Evolutionary conservation across 1,140 invertebrate species (phyloP).

Genomic region (Polyergus mexicanus): DNA sequence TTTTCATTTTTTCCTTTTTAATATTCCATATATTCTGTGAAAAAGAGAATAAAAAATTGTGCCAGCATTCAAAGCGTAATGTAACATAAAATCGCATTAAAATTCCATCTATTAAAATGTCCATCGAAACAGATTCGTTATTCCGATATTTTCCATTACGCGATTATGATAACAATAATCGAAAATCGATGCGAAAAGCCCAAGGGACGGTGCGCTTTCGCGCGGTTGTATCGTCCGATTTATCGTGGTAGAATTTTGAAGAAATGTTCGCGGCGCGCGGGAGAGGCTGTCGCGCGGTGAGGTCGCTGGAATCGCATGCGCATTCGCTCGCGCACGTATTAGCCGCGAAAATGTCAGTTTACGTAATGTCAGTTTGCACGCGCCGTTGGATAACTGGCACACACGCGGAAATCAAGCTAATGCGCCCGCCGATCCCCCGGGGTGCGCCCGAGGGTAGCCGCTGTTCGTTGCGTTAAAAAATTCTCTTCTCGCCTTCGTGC

Average conservation of each 20-base stretch:
- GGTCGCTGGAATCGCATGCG: slow-evolving; percentile 42
- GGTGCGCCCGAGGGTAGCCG: slow-evolving; percentile 66
- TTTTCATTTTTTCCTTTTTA: neutral
- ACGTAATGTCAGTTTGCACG: slow-evolving; percentile 79
- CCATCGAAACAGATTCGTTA: neutral
- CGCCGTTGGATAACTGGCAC: slow-evolving; percentile 77
- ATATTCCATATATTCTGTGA: no score
- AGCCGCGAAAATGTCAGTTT: slow-evolving; percentile 80
- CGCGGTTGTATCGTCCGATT: neutral
- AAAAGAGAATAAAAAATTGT: neutral
- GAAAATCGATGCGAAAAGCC: neutral
- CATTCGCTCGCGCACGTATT: slow-evolving; percentile 49
- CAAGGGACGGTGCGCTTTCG: neutral
- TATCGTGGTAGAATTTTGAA: neutral
- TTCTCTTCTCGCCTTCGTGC: slow-evolving; percentile 1
- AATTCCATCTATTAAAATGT: neutral
- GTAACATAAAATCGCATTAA: neutral
- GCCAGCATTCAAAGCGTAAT: neutral
- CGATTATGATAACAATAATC: neutral
- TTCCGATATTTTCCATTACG: no score
- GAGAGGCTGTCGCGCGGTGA: slow-evolving; percentile 23
- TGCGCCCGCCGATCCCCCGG: slow-evolving; percentile 57
- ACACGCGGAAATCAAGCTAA: slow-evolving; percentile 71
- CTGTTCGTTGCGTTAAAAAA: neutral
- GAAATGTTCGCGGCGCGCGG: neutral